Percentiles rank a stretch among this genome's conserved stretches.
phyloP scores from a whole-genome alignment of 2,888 invertebrate genomes.

The Toxonevra muliebris region DNA sequence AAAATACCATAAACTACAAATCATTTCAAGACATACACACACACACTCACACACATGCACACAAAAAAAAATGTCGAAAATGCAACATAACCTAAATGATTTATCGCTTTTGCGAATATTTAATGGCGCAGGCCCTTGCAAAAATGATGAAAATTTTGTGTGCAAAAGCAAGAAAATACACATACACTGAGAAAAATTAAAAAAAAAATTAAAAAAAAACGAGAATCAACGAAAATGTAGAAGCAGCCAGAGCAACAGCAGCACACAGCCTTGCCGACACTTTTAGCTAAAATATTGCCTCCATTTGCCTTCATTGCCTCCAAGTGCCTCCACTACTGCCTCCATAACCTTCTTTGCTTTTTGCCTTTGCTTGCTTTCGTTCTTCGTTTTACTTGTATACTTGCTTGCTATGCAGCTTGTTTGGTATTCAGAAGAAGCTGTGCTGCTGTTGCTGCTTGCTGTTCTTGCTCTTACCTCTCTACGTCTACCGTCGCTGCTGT shows the following conservation, averaged over 20 bases:
- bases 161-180: not conserved
- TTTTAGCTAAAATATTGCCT: conserved; percentile 31
- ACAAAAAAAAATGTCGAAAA: conserved; percentile 44
- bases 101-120: conserved; percentile 60
- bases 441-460: not conserved
- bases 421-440: not conserved
- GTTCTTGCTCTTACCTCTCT: not conserved
- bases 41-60: conserved; percentile 32
- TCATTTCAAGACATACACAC: conserved; percentile 17
- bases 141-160: conserved; percentile 35
- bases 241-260: conserved; percentile 9
- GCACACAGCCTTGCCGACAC: conserved; percentile 25
- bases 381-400: no score
- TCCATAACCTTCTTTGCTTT: not conserved
- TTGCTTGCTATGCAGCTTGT: no score
- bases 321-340: not conserved
- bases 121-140: conserved; percentile 49
- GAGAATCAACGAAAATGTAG: conserved; percentile 1
- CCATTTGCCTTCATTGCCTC: conserved; percentile 21
- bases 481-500: not conserved
- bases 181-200: not conserved
- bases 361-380: no score
- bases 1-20: conserved; percentile 29
- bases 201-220: not conserved
- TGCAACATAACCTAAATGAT: conserved; percentile 62